Evolutionary conservation across 2,113 vertebrate genomes (phyloP), one percentile per base, ranked within the genome.

Genomic region (Xiphorhynchus elegans): DNA sequence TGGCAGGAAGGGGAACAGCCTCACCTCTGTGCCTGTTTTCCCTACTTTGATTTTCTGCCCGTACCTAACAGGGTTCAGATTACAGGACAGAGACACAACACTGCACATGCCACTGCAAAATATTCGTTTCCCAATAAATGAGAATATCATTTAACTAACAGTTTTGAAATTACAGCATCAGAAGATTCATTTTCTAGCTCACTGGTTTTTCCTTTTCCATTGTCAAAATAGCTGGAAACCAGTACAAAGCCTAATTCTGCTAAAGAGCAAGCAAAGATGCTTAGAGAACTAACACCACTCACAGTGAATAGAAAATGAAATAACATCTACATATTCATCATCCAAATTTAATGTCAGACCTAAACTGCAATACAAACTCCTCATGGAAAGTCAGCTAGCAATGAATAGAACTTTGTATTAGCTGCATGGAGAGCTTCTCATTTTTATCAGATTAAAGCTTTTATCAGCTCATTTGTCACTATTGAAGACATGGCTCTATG

Each of bases 151-250:
- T 95, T 83, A 95, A 95, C 88, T 86, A 95, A 94, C 68, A 87
- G 72, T 80, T 83, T 90, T 94, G 91, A 94, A 96, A 96, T 95
- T 68, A 95, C 83, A 96, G 93, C 73, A 94, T 85, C 79, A 89
- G 74, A 97, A 90, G 84, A 96, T 95, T 96, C 72, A 96, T 97
- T 97, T 98, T 97, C 95, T 97, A 93, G 86, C 80, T 97, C 84
- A 75, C 81, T 58, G 20, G 33, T 88, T 91, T 74, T 94, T 84
- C 63, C 74, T 94, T 97, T 78, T 96, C 97, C 85, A 92, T 24
- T 96, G 79, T 92, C 94, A 95, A 95, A 84, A 49, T 83, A 84
- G 76, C 87, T 40, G 56, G 73, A 90, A 97, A 97, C 52, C 21
- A 35, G 79, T 91, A 95, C 70, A 89, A 91, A 96, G 75, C 64